Conservation (phyloP, 2,113 vertebrate genomes). For the Rhodinocichla rosea region DNA sequence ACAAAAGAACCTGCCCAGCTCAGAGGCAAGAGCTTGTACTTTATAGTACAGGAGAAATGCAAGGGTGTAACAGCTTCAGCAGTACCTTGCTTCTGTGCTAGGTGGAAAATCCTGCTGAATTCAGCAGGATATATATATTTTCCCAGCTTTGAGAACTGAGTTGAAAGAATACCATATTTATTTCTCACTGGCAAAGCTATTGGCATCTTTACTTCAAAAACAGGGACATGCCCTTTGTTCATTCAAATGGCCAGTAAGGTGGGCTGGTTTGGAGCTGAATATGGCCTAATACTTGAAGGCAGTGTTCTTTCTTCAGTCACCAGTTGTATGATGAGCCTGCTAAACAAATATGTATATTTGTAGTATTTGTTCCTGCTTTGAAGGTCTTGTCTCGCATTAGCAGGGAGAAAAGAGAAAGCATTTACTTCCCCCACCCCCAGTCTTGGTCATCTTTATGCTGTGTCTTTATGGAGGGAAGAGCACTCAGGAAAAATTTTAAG, state of each 20-base stretch:
- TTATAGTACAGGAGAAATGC: neutral
- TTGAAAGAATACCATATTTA: neutral
- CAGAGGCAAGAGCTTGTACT: neutral
- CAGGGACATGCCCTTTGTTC: neutral
- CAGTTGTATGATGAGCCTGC: neutral
- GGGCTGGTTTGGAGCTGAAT: neutral
- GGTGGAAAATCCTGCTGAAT: neutral
- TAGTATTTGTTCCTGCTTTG: neutral
- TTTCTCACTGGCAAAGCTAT: neutral
- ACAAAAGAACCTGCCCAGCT: neutral
- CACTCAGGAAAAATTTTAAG: neutral
- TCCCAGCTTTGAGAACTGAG: neutral
- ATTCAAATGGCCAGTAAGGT: neutral
- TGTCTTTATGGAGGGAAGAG: neutral
- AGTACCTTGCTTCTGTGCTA: neutral
- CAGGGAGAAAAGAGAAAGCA: neutral
- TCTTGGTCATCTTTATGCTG: neutral
- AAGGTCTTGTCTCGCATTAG: neutral
- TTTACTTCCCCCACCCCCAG: neutral
- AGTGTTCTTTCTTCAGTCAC: neutral
- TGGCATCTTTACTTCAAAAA: neutral
- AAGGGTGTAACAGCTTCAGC: neutral
- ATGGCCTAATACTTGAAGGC: neutral
- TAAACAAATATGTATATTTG: neutral
- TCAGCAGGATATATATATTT: neutral